These are phyloP conservation scores for Craniophora ligustri DNA, from an alignment of 2,888 invertebrate species.

Conservation along the genomic window DNA sequence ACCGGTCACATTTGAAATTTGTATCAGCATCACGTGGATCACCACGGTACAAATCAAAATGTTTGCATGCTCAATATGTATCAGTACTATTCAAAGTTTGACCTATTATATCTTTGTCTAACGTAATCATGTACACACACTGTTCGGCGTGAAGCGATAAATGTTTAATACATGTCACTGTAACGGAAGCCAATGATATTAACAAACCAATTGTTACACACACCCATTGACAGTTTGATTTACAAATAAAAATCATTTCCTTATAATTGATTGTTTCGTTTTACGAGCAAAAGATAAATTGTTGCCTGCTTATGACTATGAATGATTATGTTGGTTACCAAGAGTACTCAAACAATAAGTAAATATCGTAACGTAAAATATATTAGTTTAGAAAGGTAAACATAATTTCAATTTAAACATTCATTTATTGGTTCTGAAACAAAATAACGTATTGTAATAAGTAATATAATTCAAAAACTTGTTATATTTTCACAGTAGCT, in stretches of 20 bases:
- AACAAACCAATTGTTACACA: slow-evolving; percentile 44
- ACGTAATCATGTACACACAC: slow-evolving; percentile 47
- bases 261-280: slow-evolving; percentile 16
- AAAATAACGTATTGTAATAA: not conserved
- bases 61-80: slow-evolving; percentile 45
- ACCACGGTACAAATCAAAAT: slow-evolving; percentile 52
- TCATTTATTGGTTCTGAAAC: not conserved
- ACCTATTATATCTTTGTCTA: slow-evolving; percentile 54
- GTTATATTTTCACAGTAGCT: not conserved
- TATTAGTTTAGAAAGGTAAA: not conserved
- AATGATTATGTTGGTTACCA: slow-evolving; percentile 4
- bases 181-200: slow-evolving; percentile 36
- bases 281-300: slow-evolving; percentile 20
- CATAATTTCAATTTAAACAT: not conserved
- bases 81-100: slow-evolving; percentile 58
- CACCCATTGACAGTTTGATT: slow-evolving; percentile 20
- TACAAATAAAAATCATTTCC: slow-evolving; percentile 35
- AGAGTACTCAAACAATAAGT: not conserved
- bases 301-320: slow-evolving; percentile 4
- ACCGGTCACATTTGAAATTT: slow-evolving; percentile 59
- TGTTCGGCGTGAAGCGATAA: slow-evolving; percentile 46
- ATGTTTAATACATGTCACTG: slow-evolving; percentile 47
- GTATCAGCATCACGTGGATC: slow-evolving; percentile 61
- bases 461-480: not conserved
- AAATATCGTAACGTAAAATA: slow-evolving; percentile 1